These are phyloP conservation scores for Oriolus oriolus DNA, from an alignment of 2,113 vertebrate genomes.

Conservation along the genomic window DNA sequence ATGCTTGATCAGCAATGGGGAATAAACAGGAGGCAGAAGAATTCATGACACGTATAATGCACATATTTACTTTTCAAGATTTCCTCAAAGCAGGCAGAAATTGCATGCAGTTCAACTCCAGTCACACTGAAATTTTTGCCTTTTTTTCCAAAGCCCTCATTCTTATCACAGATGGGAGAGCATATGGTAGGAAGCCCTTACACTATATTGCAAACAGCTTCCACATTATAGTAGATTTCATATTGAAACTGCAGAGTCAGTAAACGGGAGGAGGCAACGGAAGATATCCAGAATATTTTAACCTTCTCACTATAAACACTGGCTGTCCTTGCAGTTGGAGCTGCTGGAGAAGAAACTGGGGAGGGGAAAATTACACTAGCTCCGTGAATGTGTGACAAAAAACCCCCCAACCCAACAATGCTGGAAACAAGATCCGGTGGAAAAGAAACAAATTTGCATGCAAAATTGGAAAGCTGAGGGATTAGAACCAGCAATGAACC, in stretches of 20 bases:
- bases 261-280: not conserved
- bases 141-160: not conserved
- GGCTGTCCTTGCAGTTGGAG: not conserved
- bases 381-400: not conserved
- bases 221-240: slow-evolving; percentile 5
- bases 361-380: not conserved
- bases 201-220: slow-evolving; percentile 16
- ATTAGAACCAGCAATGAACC: not conserved
- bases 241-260: slow-evolving; percentile 10
- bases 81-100: slow-evolving; percentile 3
- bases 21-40: not conserved
- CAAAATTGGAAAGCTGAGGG: not conserved
- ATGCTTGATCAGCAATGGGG: not conserved
- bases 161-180: slow-evolving; percentile 54
- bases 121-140: not conserved
- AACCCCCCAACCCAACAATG: not conserved
- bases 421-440: not conserved
- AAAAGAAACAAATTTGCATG: not conserved
- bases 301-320: not conserved
- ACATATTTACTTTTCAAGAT: not conserved
- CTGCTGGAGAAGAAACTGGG: not conserved
- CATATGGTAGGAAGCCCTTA: slow-evolving; percentile 58
- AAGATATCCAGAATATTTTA: slow-evolving; percentile 22
- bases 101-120: not conserved
- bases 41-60: not conserved